A percentile compares a stretch with the other conserved stretches of the same genome.
Conservation (phyloP, 1,140 invertebrate genomes). For the Drosophila miranda region DNA sequence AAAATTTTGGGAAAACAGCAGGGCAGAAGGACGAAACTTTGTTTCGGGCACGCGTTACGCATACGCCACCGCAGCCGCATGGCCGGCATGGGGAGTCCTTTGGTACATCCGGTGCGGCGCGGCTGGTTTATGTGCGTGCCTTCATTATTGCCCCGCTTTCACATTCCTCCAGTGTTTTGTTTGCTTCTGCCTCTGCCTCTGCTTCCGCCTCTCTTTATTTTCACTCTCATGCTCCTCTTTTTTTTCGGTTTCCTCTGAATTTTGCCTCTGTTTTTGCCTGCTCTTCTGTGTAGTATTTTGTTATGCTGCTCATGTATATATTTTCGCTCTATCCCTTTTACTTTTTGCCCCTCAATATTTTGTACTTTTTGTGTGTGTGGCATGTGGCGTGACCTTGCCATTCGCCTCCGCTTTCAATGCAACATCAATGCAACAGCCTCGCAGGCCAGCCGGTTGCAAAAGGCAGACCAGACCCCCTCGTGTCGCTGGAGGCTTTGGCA, state of each 20-base stretch:
- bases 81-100: not conserved
- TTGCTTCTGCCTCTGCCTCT: not conserved
- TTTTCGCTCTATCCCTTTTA: conserved; percentile 22
- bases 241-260: too few species aligned
- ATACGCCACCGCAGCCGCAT: not conserved
- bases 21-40: not conserved
- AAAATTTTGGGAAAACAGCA: conserved; percentile 3
- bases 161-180: not conserved
- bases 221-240: too few species aligned
- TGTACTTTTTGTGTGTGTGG: not conserved
- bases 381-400: conserved; percentile 46
- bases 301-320: conserved; percentile 16
- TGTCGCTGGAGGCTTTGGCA: conserved; percentile 41
- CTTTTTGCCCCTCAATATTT: not conserved
- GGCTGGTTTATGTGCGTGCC: conserved; percentile 12
- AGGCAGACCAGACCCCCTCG: conserved; percentile 21
- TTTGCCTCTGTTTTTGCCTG: conserved; percentile 6
- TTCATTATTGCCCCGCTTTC: conserved; percentile 9
- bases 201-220: not conserved
- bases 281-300: not conserved
- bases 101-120: not conserved
- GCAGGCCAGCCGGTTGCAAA: conserved; percentile 19
- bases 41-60: not conserved
- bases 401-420: conserved; percentile 39
- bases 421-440: conserved; percentile 51